A percentile compares a stretch with the other conserved stretches of the same genome.
phyloP scores from a whole-genome alignment of 1,140 invertebrate genomes.

The Caenorhabditis remanei region DNA sequence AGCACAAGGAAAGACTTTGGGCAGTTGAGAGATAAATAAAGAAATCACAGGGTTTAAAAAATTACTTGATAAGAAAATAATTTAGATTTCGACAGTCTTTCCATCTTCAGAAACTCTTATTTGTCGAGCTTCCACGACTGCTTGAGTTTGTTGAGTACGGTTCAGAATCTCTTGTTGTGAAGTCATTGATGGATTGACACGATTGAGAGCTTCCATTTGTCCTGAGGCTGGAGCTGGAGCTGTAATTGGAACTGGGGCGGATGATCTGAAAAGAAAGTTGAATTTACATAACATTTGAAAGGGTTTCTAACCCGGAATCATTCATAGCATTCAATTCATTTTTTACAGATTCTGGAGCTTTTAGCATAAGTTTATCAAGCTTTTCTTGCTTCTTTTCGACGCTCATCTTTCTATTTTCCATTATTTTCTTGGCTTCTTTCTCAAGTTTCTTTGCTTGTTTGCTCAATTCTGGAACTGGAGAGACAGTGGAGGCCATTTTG shows the following conservation, averaged over 20 bases:
- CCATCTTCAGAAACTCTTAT: slow-evolving; percentile 42
- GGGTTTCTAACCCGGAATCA: background rate
- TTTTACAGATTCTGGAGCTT: slow-evolving; percentile 38
- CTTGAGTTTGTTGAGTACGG: slow-evolving; percentile 16
- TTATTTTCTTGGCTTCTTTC: slow-evolving; percentile 31
- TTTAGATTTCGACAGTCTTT: slow-evolving; percentile 40
- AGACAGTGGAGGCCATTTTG: background rate
- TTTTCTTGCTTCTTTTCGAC: slow-evolving; percentile 41
- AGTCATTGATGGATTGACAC: slow-evolving; percentile 30
- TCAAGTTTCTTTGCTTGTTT: slow-evolving; percentile 43
- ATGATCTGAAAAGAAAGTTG: background rate
- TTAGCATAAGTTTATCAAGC: slow-evolving; percentile 24
- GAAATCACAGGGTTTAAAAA: slow-evolving; percentile 1
- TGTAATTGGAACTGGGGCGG: background rate
- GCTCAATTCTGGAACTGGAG: slow-evolving; percentile 31
- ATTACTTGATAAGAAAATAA: background rate
- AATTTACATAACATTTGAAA: background rate
- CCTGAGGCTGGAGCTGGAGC: background rate
- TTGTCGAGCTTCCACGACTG: slow-evolving; percentile 34
- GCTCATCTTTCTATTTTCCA: slow-evolving; percentile 41
- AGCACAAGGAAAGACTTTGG: slow-evolving; percentile 44
- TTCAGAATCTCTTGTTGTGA: slow-evolving; percentile 7
- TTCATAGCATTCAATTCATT: slow-evolving; percentile 45
- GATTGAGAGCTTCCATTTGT: slow-evolving; percentile 18
- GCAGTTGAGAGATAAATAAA: slow-evolving; percentile 32